Conservation (phyloP, 2,888 invertebrate species). For the Erebia ligea region DNA sequence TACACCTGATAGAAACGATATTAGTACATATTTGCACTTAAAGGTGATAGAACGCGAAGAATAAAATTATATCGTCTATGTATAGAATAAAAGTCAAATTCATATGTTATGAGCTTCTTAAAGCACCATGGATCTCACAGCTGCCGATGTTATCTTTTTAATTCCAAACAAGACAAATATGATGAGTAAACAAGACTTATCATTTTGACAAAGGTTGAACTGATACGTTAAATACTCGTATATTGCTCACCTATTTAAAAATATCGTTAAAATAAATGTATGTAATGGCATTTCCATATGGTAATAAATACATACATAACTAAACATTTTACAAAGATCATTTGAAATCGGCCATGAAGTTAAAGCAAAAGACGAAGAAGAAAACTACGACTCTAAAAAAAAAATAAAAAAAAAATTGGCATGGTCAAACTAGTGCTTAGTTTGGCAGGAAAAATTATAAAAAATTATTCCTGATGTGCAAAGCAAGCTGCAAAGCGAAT, state of each 20-base stretch:
- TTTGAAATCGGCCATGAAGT: too few species aligned
- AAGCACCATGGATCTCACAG: neutral
- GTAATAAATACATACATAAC: too few species aligned
- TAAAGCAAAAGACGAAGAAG: too few species aligned
- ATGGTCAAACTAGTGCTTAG: too few species aligned
- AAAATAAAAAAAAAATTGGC: too few species aligned
- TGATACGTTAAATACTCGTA: neutral
- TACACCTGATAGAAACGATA: neutral
- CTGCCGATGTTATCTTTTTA: constrained; percentile 1
- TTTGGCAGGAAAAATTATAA: too few species aligned
- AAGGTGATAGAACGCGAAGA: neutral
- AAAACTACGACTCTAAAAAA: too few species aligned
- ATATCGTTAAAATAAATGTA: too few species aligned
- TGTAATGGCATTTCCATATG: too few species aligned
- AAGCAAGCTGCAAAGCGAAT: too few species aligned
- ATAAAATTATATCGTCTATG: neutral
- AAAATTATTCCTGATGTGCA: too few species aligned
- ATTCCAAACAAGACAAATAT: neutral
- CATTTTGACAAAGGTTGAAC: neutral
- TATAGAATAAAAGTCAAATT: neutral
- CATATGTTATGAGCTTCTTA: neutral
- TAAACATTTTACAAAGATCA: too few species aligned
- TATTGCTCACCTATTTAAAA: neutral
- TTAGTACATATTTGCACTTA: neutral
- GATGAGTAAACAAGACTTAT: neutral